phyloP scores from a whole-genome alignment of 2,888 invertebrate genomes.

The Ecliptopera silaceata region DNA sequence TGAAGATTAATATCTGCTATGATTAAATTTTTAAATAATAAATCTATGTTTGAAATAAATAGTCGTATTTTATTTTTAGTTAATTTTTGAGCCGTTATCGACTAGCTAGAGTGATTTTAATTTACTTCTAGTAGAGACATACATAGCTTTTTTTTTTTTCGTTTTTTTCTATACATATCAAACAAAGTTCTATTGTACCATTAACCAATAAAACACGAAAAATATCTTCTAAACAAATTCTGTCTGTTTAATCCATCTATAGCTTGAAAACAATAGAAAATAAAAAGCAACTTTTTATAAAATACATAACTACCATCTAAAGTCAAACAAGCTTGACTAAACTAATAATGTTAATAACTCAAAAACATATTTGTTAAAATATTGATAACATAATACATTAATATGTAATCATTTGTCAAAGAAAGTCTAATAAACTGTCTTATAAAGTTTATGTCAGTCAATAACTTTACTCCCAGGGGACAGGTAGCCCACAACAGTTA shows the following conservation, averaged over 20 bases:
- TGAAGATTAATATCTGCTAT: background rate
- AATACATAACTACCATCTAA: conserved; percentile 39
- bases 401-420: conserved; percentile 30
- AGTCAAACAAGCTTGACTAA: conserved; percentile 38
- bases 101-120: no score
- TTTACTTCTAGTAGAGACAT: no score
- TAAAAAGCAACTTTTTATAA: conserved; percentile 57
- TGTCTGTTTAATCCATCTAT: conserved; percentile 57
- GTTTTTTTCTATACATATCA: no score
- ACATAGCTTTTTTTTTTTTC: no score
- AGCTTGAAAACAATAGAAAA: conserved; percentile 58
- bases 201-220: conserved; percentile 28
- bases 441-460: conserved; percentile 36
- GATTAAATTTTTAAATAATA: background rate
- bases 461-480: conserved; percentile 36
- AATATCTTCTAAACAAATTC: conserved; percentile 35
- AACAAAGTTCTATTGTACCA: background rate
- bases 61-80: no score
- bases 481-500: conserved; percentile 1
- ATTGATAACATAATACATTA: conserved; percentile 32
- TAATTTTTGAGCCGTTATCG: no score
- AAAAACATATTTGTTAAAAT: conserved; percentile 33
- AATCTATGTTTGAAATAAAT: background rate
- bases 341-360: conserved; percentile 33
- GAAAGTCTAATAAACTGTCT: no score